Evolutionary conservation across 2,888 invertebrate genomes (phyloP), one percentile per base, ranked within the genome.

Genomic region (Bombyx huttoni): DNA sequence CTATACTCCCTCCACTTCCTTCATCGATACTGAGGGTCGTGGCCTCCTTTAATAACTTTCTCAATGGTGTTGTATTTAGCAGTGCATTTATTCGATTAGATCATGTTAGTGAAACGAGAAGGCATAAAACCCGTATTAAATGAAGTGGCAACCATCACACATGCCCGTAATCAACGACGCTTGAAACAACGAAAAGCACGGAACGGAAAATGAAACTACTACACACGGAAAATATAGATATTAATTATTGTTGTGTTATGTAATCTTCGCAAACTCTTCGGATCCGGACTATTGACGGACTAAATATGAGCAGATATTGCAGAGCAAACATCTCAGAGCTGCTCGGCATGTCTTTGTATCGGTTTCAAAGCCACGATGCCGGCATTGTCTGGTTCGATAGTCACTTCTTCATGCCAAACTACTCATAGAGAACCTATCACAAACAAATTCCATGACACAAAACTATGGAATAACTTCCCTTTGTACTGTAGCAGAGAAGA

Each of bases 311-410:
- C 59, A 62, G 65, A 65, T 61, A 64, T 58, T 58, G 55, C 54
- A 57, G 55, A 57, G 61, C 59, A 63, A 63, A 65, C 60, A 57
- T 61, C 49, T 51, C 61, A 57, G 55, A 58, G 56, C 51, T 56
- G 57, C 47, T 33, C 56, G 66, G 67, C 61, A 68, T 65, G 65
- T 66, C 61, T 71, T 70, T 69, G 70, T 67, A 61, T 61, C 61
- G 61, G 54, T 55, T 61, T 62, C 58, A 54, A 59, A 52, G 55
- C 53, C 53, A 56, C 52, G 49, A 54, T 50, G 51, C 14, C 45
- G 48, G 51, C 49, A 50, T 62, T 64, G 61, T 68, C 57, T 60
- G 58, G 40, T 53, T 57, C 55, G 52, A 53, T 52, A 49, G 58
- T 62, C 54, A 54, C 60, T 56, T 56, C 53, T 52, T 59, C 59